These are phyloP conservation scores for Plutomurus gul DNA, from an alignment of 1,140 invertebrate species.

Conservation along the genomic window DNA sequence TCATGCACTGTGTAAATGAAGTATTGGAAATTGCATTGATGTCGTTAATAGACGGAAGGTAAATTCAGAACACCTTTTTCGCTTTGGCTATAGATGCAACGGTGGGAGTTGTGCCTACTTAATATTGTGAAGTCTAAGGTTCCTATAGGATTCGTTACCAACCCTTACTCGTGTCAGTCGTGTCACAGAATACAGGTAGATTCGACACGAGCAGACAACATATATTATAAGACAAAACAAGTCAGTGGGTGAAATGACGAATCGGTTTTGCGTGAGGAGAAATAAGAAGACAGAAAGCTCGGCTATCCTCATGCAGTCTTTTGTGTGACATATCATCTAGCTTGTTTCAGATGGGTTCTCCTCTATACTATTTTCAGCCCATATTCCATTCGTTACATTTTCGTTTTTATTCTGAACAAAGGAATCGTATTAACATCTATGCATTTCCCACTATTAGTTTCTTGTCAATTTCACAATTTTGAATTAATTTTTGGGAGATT, in stretches of 20 bases:
- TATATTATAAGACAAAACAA: too few species aligned
- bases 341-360: too few species aligned
- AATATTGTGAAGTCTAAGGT: too few species aligned
- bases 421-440: too few species aligned
- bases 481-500: too few species aligned
- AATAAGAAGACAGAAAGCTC: not conserved
- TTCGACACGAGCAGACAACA: slow-evolving; percentile 9
- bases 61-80: slow-evolving; percentile 15
- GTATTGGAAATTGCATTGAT: slow-evolving; percentile 20
- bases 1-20: not conserved
- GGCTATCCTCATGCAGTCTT: not conserved
- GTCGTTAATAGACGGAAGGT: not conserved
- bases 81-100: not conserved
- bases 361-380: too few species aligned
- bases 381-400: too few species aligned
- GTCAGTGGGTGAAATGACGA: slow-evolving; percentile 2
- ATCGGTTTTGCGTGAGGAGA: slow-evolving; percentile 12
- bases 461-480: too few species aligned
- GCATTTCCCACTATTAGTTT: too few species aligned
- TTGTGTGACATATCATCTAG: not conserved
- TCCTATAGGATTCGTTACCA: too few species aligned
- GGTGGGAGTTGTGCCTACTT: too few species aligned
- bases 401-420: too few species aligned
- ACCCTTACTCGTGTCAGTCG: not conserved
- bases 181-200: not conserved